Evolutionary conservation across 2,113 vertebrate species (phyloP), one percentile per base, ranked within the genome.

Genomic region (Motacilla alba): DNA sequence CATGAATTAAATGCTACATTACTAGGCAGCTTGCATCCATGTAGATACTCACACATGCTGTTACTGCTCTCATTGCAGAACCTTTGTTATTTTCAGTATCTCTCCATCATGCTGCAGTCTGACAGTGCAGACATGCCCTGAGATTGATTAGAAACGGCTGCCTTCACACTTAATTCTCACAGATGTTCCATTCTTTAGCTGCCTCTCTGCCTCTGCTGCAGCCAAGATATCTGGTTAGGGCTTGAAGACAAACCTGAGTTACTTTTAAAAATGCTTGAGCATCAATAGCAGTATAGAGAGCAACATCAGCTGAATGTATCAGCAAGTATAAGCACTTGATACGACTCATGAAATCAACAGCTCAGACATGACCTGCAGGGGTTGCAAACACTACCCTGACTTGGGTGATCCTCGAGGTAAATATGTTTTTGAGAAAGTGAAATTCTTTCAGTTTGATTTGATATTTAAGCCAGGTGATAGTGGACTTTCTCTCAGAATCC

Each of bases 121-220:
- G 64, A 47, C 60, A 89, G 49, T 11, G 13, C 9, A 90, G 85
- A 75, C 62, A 62, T 83, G 67, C n/a, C 49, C 62, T 24, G 59
- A 80, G 49, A 90, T 39, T 94, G 87, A 93, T 91, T 95, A 90
- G 82, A 69, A 95, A 93, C 3, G 1, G 62, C 53, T 94, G 58
- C n/a, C 28, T 93, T 53, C 13, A 6, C 53, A 49, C 58, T 87
- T 79, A 64, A 68, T 95, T 96, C 91, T 79, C 82, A 90, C 82
- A 87, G 78, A 91, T 88, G 63, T 85, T 95, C 53, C 22, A 82
- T 89, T 93, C 44, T 85, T 83, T 76, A 91, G 23, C 37, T 82
- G 39, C 23, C 16, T 79, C 20, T 75, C 31, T 78, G 31, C 30
- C 70, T 91, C 52, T 82, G 8, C 47, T 94, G 46, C 64, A 76